Percentiles rank a stretch among this genome's conserved stretches.
Conservation (phyloP, 2,113 vertebrate genomes). For the Ochotona princeps region DNA sequence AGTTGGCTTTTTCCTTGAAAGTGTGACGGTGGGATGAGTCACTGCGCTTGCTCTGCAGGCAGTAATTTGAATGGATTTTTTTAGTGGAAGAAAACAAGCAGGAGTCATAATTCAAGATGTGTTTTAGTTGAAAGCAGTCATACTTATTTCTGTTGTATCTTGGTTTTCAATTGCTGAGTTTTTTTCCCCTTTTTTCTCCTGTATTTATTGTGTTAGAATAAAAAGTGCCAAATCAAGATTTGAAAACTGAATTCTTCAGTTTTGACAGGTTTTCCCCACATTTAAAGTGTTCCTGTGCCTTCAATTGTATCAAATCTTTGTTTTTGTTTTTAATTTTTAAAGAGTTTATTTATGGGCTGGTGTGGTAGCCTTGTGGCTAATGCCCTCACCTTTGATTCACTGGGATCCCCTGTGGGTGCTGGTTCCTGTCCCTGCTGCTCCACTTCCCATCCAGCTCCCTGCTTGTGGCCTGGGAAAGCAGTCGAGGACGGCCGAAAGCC, state of each 20-base stretch:
- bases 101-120: background rate
- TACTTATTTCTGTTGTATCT: background rate
- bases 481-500: too few relatives aligned
- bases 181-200: constrained; percentile 19
- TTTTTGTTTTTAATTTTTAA: too few relatives aligned
- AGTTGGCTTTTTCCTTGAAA: background rate
- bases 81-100: background rate
- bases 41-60: background rate
- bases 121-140: constrained; percentile 14
- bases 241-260: background rate
- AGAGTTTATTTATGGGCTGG: too few relatives aligned
- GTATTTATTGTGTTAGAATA: background rate
- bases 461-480: too few relatives aligned
- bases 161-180: background rate
- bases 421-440: too few relatives aligned
- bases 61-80: background rate
- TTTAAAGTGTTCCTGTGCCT: background rate
- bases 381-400: too few relatives aligned
- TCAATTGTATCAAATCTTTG: background rate
- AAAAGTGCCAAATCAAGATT: background rate
- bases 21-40: constrained; percentile 5
- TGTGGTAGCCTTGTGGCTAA: too few relatives aligned
- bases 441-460: too few relatives aligned
- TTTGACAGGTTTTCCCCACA: background rate
- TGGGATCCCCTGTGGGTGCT: too few relatives aligned